These are phyloP conservation scores for Sarcophaga bullata DNA, from an alignment of 1,140 invertebrate species.

Conservation along the genomic window DNA sequence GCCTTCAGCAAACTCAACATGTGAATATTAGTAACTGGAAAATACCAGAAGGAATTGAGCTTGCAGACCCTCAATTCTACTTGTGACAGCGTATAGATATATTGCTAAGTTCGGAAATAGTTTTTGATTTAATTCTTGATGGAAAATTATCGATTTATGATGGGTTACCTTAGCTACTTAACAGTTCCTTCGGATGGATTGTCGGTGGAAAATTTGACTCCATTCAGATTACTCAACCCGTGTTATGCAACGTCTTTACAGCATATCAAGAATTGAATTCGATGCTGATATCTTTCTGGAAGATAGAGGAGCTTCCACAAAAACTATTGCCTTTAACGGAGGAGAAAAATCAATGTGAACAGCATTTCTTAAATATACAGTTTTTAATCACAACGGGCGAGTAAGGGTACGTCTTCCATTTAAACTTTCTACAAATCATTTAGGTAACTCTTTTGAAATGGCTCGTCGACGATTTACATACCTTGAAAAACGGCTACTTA, in stretches of 20 bases:
- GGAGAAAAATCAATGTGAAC: not conserved
- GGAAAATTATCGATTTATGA: constrained; percentile 44
- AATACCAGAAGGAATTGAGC: constrained; percentile 48
- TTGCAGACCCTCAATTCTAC: constrained; percentile 54
- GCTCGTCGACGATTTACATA: constrained; percentile 7
- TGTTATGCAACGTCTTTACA: too few relatives aligned
- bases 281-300: constrained; percentile 53
- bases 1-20: not conserved
- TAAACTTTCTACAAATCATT: not conserved
- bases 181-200: constrained; percentile 43
- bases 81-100: constrained; percentile 50
- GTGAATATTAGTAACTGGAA: constrained; percentile 42
- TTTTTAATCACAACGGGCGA: not conserved
- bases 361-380: not conserved
- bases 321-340: not conserved
- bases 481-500: not conserved
- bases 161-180: constrained; percentile 47
- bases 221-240: not conserved
- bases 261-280: not conserved
- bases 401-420: constrained; percentile 12
- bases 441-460: not conserved
- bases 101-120: constrained; percentile 51
- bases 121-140: constrained; percentile 50
- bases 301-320: constrained; percentile 51
- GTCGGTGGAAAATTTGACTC: not conserved